These are phyloP conservation scores for Parotocinclus haroldoi DNA, from an alignment of 2,797 vertebrate genomes.

Conservation along the genomic window DNA sequence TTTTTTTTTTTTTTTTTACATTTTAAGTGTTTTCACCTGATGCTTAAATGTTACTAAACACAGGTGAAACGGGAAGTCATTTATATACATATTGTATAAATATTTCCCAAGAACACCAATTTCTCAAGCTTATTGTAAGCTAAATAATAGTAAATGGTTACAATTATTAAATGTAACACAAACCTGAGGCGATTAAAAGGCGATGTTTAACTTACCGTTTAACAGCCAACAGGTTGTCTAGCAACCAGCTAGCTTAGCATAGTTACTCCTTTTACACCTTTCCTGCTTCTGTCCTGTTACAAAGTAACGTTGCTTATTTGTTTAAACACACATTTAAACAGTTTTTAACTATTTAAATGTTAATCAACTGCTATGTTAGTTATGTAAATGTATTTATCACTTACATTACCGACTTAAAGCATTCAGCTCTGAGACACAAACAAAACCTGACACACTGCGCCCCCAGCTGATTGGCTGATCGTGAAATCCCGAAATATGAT, in stretches of 20 bases:
- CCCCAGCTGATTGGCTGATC: slow-evolving; percentile 59
- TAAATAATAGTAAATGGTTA: no score
- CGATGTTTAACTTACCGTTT: neutral
- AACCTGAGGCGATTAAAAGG: no score
- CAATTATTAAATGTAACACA: no score
- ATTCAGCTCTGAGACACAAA: slow-evolving; percentile 21
- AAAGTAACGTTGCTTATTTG: neutral
- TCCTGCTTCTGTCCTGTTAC: neutral
- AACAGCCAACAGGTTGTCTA: slow-evolving; percentile 57
- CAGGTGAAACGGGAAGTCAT: no score
- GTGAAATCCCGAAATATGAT: neutral
- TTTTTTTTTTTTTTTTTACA: no score
- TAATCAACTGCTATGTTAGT: neutral
- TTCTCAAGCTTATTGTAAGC: no score
- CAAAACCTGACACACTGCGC: slow-evolving; percentile 42
- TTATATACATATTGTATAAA: no score
- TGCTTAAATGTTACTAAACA: no score
- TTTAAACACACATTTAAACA: neutral
- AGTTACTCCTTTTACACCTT: neutral
- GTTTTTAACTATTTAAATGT: neutral
- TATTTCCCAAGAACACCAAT: no score
- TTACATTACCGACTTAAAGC: no score
- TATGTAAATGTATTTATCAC: no score
- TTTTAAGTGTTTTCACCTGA: no score
- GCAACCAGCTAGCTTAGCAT: neutral